Base-by-base conservation (phyloP, 2,797 vertebrate species). In the Melanotaenia parkinsoni region DNA sequence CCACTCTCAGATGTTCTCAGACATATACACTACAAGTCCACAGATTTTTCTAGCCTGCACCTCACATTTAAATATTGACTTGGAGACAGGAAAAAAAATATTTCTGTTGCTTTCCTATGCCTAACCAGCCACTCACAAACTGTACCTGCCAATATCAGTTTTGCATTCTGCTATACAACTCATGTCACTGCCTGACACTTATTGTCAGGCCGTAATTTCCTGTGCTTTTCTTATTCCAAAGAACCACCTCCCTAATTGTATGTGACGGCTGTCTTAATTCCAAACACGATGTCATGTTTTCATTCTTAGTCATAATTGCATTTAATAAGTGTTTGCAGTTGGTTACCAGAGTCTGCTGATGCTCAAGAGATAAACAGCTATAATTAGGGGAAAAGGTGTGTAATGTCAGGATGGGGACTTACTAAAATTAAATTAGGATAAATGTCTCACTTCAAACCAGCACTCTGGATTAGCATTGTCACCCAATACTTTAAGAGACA, bases 201-300 rank as follows among this genome's bases (percentile, higher is more conserved):
- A 20, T 62, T 82, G 71, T 79, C 84, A 86, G 72, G 72, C 70
- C 11, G 13, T 80, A 69, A 89, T 88, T 86, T 80, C 32, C 74
- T 45, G 74, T 84, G 35, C 33, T 57, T 57, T 67, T 68, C 70
- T 67, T 53, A 24, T 26, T 67, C 37, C 40, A 47, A 60, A 67
- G 67, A 58, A 35, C 67, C 70, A 50, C 77, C 77, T 84, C 78
- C 64, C 57, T 88, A 84, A 87, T 89, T 85, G 84, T 50, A 67
- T 45, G 37, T 66, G 67, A 80, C 43, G 30, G 63, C 70, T 66
- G 74, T 74, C 59, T 68, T 72, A 63, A 51, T 38, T 13, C 59
- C 47, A 60, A 60, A 61, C 76, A 64, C 72, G 66, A 26, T 80
- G 79, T 76, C 62, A 78, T 45, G 79, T 77, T 71, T 24, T 64